phyloP scores from a whole-genome alignment of 1,140 invertebrate species.

The Brachionus sp. region DNA sequence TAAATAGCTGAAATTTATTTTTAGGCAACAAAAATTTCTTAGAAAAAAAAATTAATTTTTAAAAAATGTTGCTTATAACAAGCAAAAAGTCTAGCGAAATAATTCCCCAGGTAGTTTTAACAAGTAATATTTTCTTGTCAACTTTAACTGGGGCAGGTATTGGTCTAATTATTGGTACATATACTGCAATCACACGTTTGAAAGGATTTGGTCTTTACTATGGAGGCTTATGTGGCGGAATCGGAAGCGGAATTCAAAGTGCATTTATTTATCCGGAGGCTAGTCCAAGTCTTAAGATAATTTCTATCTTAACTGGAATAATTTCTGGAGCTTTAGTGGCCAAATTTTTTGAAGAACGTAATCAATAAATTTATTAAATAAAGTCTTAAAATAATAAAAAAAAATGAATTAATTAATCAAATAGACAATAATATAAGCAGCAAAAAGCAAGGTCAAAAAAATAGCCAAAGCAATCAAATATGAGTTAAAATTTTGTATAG shows the following conservation, averaged over 20 bases:
- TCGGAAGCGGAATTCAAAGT: slow-evolving; percentile 8
- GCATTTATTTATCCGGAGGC: not conserved
- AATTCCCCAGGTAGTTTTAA: not conserved
- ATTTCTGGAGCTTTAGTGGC: not conserved
- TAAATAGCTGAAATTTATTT: not conserved
- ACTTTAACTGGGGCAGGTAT: not conserved
- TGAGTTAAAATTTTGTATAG: not conserved
- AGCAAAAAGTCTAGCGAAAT: not conserved
- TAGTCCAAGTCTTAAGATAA: not conserved
- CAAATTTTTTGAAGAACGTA: not conserved
- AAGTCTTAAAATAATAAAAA: not conserved
- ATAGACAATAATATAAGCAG: not conserved
- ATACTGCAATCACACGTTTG: not conserved
- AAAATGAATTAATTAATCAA: not conserved
- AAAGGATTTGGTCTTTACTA: not conserved
- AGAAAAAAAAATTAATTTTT: not conserved
- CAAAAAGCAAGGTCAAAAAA: not conserved
- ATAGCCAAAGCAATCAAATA: not conserved
- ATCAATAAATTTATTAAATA: not conserved
- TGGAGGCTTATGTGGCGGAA: not conserved
- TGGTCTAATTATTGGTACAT: not conserved
- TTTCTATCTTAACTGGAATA: not conserved
- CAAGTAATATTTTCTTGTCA: not conserved
- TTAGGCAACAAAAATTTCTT: not conserved
- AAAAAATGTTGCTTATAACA: not conserved